phyloP scores from a whole-genome alignment of 2,888 invertebrate species.

The Heterodera filipjevi region DNA sequence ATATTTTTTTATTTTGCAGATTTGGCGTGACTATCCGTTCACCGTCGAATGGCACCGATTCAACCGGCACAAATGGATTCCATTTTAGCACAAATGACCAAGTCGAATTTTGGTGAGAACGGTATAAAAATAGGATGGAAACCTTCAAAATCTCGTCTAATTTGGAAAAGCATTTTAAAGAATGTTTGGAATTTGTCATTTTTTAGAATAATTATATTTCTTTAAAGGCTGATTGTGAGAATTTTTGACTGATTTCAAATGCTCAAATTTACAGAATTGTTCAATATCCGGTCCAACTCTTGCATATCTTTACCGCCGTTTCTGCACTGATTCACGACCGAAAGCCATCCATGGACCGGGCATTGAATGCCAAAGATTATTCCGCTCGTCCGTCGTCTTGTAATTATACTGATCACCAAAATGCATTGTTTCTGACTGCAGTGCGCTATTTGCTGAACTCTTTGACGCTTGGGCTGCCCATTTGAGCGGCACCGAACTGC shows the following conservation, averaged over 20 bases:
- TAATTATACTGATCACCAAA: neutral
- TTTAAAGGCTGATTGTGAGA: neutral
- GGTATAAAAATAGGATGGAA: neutral
- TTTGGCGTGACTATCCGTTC: conserved; percentile 40
- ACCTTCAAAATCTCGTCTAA: neutral
- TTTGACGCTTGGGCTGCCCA: conserved; percentile 19
- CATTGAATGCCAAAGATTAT: conserved; percentile 15
- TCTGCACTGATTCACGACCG: neutral
- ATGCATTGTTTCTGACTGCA: neutral
- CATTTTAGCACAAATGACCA: conserved; percentile 31
- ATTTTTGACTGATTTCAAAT: conserved; percentile 32
- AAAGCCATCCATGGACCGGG: conserved; percentile 6
- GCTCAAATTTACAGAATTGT: conserved; percentile 66
- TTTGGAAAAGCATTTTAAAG: neutral
- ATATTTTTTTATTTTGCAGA: no score
- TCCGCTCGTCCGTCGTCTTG: neutral
- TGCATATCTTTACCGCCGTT: neutral
- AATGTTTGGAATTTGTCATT: no score
- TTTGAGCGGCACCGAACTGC: conserved; percentile 11
- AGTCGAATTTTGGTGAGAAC: neutral
- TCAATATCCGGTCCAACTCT: neutral
- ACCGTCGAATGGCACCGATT: conserved; percentile 46
- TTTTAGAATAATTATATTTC: no score
- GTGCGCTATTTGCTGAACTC: conserved; percentile 18
- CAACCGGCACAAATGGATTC: conserved; percentile 48